Percentiles rank a stretch among this genome's conserved stretches.
These are phyloP conservation scores for Berghia stephanieae DNA, from an alignment of 1,140 invertebrate species.

Conservation along the genomic window DNA sequence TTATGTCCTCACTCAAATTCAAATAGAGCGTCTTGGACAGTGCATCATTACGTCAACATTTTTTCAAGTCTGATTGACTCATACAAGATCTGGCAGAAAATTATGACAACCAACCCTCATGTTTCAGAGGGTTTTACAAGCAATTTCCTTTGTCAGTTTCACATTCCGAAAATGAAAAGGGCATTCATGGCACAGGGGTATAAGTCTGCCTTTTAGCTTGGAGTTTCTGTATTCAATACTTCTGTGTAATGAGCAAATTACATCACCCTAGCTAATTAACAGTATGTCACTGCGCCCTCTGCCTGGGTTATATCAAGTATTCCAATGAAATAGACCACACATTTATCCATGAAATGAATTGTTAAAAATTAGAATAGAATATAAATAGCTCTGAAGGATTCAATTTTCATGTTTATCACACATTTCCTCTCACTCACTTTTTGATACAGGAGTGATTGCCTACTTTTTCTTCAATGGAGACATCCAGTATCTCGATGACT, in stretches of 20 bases:
- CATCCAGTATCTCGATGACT: constrained; percentile 51
- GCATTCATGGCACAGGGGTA: no score
- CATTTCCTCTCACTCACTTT: no score
- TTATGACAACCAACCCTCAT: no score
- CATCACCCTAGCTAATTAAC: neutral
- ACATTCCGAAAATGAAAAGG: no score
- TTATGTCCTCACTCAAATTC: no score
- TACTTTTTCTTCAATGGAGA: constrained; percentile 67
- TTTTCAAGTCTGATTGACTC: no score
- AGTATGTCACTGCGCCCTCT: neutral
- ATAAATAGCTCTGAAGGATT: neutral
- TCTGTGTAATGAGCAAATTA: neutral
- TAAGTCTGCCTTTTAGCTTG: neutral
- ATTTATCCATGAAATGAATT: neutral
- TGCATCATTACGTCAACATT: no score
- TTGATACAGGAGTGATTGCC: constrained; percentile 62
- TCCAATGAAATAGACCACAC: neutral
- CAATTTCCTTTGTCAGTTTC: no score
- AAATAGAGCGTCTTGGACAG: no score
- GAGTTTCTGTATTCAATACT: neutral
- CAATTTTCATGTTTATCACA: neutral
- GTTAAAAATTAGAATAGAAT: neutral
- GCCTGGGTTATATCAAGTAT: neutral
- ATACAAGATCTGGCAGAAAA: no score
- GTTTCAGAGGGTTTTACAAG: no score